phyloP scores from a whole-genome alignment of 2,888 invertebrate genomes.

The Sisyra terminalis region DNA sequence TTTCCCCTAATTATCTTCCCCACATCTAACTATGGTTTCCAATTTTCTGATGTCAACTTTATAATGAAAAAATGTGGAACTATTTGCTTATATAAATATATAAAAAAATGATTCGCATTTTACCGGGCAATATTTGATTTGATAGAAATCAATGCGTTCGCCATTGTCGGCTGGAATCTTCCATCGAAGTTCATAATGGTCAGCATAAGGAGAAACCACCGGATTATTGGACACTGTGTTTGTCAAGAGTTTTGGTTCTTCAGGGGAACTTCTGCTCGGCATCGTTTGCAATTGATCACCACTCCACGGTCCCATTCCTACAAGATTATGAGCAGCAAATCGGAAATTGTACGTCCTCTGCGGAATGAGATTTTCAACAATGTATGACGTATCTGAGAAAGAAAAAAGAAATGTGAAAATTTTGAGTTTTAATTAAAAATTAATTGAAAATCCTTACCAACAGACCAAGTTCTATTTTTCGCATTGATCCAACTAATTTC shows the following conservation, averaged over 20 bases:
- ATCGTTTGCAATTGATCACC: constrained; percentile 47
- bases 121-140: constrained; percentile 67
- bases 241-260: constrained; percentile 45
- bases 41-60: too few species aligned
- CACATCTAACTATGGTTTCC: too few species aligned
- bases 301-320: constrained; percentile 64
- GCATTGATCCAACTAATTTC: constrained; percentile 53
- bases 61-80: too few species aligned
- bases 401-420: constrained; percentile 3
- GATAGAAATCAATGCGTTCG: constrained; percentile 70
- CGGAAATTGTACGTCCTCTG: constrained; percentile 64
- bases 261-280: constrained; percentile 62
- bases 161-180: constrained; percentile 77
- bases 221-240: constrained; percentile 29
- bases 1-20: too few species aligned
- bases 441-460: constrained; percentile 25
- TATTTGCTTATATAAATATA: too few species aligned
- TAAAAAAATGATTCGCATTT: too few species aligned
- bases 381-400: constrained; percentile 52
- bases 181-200: constrained; percentile 72
- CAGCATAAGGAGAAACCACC: constrained; percentile 46
- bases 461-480: constrained; percentile 60
- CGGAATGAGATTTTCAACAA: constrained; percentile 62
- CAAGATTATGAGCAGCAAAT: constrained; percentile 72
- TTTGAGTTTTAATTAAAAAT: neutral